Evolutionary conservation across 2,888 invertebrate species (phyloP), one percentile per base, ranked within the genome.

Genomic region (Zygogramma bicolorata): DNA sequence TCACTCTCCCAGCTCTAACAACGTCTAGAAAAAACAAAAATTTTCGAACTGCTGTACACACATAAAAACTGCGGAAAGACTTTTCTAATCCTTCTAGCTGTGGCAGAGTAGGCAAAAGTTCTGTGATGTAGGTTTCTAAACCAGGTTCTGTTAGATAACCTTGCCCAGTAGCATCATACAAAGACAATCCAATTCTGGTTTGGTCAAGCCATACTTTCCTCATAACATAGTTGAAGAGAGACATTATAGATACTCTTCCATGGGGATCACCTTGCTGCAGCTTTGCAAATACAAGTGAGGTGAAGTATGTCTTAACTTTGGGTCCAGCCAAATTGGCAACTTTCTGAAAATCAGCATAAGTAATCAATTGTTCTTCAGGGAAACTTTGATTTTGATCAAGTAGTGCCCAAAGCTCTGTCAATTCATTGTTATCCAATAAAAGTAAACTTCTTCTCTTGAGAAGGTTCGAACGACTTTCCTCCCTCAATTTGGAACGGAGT

Each of bases 21-120:
- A 96, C 96, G 85, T 98, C 98, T 13, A 99, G 89, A 85, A 98
- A 98, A 88, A 99, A 99, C 81, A 98, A 91, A 88, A 99, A 98
- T 86, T 98, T 97, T 79, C 98, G 90, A 0, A 97, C 97, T 2
- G 97, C 98, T 0, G 98, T 97, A 85, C 98, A 98, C 20, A 97
- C 94, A 85, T 98, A 99, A 89, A 98, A 98, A 10, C 95, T 95
- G 82, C 97, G 96, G 88, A 98, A 98, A 0, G 97, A 96, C 38
- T 95, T 94, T 86, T 97, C 97, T 65, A 98, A 87, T 0, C 96
- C 95, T 84, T 97, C 95, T 3, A 98, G 88, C 67, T 97, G 97
- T 0, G 95, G 94, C 42, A 98, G 87, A 0, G 97, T 97, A 0
- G 98, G 98, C 66, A 98, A 95, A 67, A 98, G 88, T 84, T 98